Evolutionary conservation across 2,797 vertebrate species (phyloP), one percentile per base, ranked within the genome.

Genomic region (Cynopterus sphinx): DNA sequence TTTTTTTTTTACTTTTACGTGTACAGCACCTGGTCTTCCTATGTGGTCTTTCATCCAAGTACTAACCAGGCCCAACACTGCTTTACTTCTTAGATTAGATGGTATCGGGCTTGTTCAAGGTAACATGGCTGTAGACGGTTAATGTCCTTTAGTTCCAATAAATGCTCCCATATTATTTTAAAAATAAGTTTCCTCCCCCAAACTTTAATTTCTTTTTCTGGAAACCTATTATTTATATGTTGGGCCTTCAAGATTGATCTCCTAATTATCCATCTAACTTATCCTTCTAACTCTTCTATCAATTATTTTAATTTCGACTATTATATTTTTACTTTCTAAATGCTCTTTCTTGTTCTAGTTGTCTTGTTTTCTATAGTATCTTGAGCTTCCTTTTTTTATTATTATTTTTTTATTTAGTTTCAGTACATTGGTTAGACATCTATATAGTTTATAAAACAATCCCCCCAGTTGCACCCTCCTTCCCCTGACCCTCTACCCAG

Each of bases 321-420:
- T 90, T 53, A 53, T 51, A 79, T 79, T 87, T 92, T 86, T 75
- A 70, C 13, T 87, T 77, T 79, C 49, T 10, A 90, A 75, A 86
- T 88, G 57, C 9, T 79, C 65, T 91, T 68, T 43, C 84, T 90
- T 68, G 11, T 87, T 89, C 68, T 41, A 65, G 36, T 46, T 79
- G 1, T 73, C 70, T 21, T 63, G 36, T 55, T 78, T 65, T 59
- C 43, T 87, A 39, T 12, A 90, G 65, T 9, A 70, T 57, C 39
- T 41, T 57, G 19, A 94, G 43, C 43, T 67, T 73, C 53, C 75
- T 90, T 73, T 28, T 74, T 43, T 49, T 15, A 49, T 49, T 49
- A 49, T 49, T 46, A 46, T 49, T 49, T 16, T 49, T 49, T 49
- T 49, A 49, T 49, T 49, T 49, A 16, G 49, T 49, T 49, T 49